These are phyloP conservation scores for Streptopelia turtur DNA, from an alignment of 2,797 vertebrate species.

Conservation along the genomic window DNA sequence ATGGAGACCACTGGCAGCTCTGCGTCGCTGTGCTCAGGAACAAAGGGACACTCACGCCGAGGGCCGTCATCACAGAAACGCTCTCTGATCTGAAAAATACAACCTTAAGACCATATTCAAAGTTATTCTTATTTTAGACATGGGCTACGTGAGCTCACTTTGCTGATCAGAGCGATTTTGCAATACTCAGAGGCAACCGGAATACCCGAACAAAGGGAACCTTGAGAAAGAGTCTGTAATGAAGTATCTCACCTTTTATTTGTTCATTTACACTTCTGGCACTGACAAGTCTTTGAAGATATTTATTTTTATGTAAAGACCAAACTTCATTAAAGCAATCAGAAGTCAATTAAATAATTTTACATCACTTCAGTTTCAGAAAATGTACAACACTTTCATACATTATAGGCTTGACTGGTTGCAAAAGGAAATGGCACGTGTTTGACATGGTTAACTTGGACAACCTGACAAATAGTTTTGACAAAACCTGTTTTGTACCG, in stretches of 20 bases:
- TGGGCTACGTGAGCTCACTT: neutral
- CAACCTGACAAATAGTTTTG: slow-evolving; percentile 41
- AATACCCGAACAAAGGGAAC: slow-evolving; percentile 3
- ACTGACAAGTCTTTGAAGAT: slow-evolving; percentile 83
- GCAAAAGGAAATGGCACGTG: slow-evolving; percentile 80
- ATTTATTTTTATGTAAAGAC: slow-evolving; percentile 89
- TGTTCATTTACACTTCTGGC: slow-evolving; percentile 82
- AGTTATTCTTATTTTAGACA: neutral
- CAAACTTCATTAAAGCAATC: slow-evolving; percentile 89
- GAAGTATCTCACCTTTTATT: slow-evolving; percentile 78
- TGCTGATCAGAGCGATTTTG: neutral
- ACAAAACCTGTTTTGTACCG: slow-evolving; percentile 47
- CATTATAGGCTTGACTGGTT: slow-evolving; percentile 76
- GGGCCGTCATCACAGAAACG: neutral
- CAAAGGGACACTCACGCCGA: neutral
- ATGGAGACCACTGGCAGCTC: fast-evolving
- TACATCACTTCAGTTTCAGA: slow-evolving; percentile 84
- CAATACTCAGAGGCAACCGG: fast-evolving
- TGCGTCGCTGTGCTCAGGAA: neutral
- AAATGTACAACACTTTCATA: slow-evolving; percentile 86
- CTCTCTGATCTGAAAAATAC: neutral
- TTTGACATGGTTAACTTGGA: slow-evolving; percentile 72
- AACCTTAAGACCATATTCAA: neutral
- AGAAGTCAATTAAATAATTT: slow-evolving; percentile 87
- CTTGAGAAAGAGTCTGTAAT: slow-evolving; percentile 37